These are phyloP conservation scores for Solenopsis invicta DNA, from an alignment of 1,140 invertebrate species.

Conservation along the genomic window DNA sequence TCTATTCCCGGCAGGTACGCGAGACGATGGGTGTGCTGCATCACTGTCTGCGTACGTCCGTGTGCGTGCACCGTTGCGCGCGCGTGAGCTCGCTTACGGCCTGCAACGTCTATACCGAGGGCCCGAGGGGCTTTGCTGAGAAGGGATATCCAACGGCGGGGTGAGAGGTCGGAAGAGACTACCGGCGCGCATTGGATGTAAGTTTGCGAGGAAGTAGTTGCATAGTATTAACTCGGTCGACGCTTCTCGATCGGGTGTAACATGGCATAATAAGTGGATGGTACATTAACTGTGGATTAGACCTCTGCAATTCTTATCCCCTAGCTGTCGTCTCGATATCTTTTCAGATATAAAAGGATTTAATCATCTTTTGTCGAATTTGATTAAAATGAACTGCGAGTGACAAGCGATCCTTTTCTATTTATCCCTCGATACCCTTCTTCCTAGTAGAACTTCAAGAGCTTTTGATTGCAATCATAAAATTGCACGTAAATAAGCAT, in stretches of 20 bases:
- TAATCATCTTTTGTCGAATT: background rate
- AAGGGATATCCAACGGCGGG: conserved; percentile 34
- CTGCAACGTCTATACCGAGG: conserved; percentile 69
- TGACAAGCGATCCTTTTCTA: background rate
- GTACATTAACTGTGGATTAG: background rate
- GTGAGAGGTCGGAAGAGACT: background rate
- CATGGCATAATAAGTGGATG: background rate
- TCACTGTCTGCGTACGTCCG: background rate
- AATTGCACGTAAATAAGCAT: background rate
- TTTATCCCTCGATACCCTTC: background rate
- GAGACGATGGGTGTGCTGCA: background rate
- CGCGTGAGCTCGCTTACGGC: conserved; percentile 51
- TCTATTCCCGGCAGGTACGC: conserved; percentile 73
- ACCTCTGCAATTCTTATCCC: background rate
- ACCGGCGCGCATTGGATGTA: conserved; percentile 23
- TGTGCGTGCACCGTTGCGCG: conserved; percentile 21
- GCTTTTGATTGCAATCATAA: background rate
- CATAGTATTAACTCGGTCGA: conserved; percentile 51
- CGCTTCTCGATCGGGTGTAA: conserved; percentile 17
- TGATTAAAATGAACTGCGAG: background rate
- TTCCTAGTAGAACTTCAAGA: background rate
- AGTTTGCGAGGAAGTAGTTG: conserved; percentile 58
- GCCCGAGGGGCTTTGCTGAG: conserved; percentile 76
- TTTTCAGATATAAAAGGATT: background rate
- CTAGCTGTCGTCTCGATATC: background rate